These are phyloP conservation scores for Sylvietta virens DNA, from an alignment of 2,113 vertebrate species.

Conservation along the genomic window DNA sequence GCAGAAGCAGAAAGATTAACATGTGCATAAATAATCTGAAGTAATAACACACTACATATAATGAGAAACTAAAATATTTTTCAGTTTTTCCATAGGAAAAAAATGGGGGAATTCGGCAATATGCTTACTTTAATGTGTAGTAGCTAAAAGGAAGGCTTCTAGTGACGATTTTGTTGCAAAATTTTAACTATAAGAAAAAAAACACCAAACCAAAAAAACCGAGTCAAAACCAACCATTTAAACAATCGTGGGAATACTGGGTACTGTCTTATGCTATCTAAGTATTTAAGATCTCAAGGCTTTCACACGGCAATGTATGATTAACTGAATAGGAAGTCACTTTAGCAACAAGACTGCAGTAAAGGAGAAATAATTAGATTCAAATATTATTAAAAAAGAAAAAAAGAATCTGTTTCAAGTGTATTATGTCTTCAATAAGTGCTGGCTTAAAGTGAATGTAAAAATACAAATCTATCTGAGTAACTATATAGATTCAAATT, in stretches of 20 bases:
- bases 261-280: not conserved
- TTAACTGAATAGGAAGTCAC: not conserved
- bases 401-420: not conserved
- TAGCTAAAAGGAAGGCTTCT: not conserved
- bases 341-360: not conserved
- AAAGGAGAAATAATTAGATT: not conserved
- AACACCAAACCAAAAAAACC: fast-evolving
- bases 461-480: not conserved
- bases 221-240: not conserved
- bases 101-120: fast-evolving
- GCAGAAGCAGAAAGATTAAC: not conserved
- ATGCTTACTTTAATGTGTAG: not conserved
- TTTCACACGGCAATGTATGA: not conserved
- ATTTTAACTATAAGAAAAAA: not conserved
- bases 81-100: not conserved
- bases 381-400: not conserved
- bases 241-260: not conserved
- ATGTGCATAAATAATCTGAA: not conserved
- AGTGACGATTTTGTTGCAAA: not conserved
- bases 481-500: not conserved
- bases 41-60: not conserved
- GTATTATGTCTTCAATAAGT: not conserved
- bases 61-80: not conserved
- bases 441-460: not conserved
- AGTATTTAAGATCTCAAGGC: not conserved